Evolutionary conservation across 2,888 invertebrate genomes (phyloP).

Genomic region (Campoplex capitator): DNA sequence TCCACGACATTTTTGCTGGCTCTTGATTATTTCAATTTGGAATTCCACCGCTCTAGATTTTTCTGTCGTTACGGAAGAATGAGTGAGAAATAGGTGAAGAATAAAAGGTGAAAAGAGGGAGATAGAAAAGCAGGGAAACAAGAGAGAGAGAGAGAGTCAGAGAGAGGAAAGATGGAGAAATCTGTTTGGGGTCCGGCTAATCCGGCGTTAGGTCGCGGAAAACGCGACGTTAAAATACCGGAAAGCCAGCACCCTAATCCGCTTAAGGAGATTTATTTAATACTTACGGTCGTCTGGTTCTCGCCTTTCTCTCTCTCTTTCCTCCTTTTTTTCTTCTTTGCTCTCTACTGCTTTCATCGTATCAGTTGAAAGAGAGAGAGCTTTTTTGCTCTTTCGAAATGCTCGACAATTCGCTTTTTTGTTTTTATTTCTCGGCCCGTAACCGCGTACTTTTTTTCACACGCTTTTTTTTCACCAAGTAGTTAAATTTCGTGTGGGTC

Average conservation of each 20-base stretch:
- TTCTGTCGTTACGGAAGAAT: neutral
- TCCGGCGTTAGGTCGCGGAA: conserved; percentile 79
- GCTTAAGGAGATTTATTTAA: conserved; percentile 83
- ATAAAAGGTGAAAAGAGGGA: conserved; percentile 1
- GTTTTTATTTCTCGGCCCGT: neutral
- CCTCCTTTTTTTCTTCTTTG: conserved; percentile 69
- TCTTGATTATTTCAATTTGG: conserved; percentile 26
- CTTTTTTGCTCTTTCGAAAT: conserved; percentile 31
- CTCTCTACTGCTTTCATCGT: neutral
- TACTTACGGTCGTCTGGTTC: conserved; percentile 81
- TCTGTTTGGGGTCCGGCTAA: conserved; percentile 80
- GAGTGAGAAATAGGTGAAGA: neutral
- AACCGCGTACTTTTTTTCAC: conserved; percentile 19
- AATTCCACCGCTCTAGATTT: conserved; percentile 25
- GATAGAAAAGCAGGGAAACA: conserved; percentile 66
- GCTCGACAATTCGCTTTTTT: conserved; percentile 28
- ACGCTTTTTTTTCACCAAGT: conserved; percentile 34
- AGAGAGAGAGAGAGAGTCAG: conserved; percentile 13
- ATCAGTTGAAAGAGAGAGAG: conserved; percentile 37
- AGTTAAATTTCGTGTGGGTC: conserved; percentile 64
- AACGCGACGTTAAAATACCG: conserved; percentile 82
- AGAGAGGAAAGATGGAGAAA: conserved; percentile 73
- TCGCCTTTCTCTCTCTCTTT: conserved; percentile 74
- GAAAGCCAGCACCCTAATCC: conserved; percentile 81
- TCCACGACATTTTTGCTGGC: conserved; percentile 6